Base-by-base conservation (phyloP, 2,113 vertebrate species). In the Gallinago jamesoni region DNA sequence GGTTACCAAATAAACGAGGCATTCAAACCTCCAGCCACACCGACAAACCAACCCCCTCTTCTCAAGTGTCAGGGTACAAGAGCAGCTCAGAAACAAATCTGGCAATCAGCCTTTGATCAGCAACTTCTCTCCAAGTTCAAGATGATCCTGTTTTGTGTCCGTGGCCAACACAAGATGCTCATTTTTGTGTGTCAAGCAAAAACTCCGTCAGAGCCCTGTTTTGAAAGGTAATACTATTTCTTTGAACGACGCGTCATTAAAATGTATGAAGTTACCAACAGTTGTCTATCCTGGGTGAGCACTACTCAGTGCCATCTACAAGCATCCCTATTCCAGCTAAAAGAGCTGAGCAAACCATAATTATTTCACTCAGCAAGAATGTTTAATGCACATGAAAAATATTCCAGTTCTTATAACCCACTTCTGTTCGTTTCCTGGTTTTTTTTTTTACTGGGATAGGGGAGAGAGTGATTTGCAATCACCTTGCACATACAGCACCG, bases 1-100 rank as follows among this genome's bases (percentile, higher is more conserved):
- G 57, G 94, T 89, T 87, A 76, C 66, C 76, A 84, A 96, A 94
- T 91, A 95, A 96, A 87, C 2, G 15, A 94, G 60, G 89, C 81
- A 94, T 93, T 87, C 89, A 89, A 74, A 79, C 81, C 77, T 78
- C 48, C 87, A 95, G 91, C 76, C 95, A 59, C 73, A 37, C 37
- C 14, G 3, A 81, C 68, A 84, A 88, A 86, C 64, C 75, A 75
- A 35, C 4, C 53, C 20, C 53, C 24, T 6, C 1, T 33, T 70
- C 86, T 88, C 80, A 33, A 93, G 86, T 57, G 60, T 74, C 76
- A 52, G 30, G 21, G 63, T 31, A 89, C 66, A 69, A 84, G 75
- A 1, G 0, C 64, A 67, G 89, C 68, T 76, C 87, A 48, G 87
- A 64, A 70, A 74, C 27, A 21, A 12, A 50, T 50, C 7, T 75